Evolutionary conservation across 2,888 invertebrate genomes (phyloP), one percentile per base, ranked within the genome.

Genomic region (Fragum sueziense): DNA sequence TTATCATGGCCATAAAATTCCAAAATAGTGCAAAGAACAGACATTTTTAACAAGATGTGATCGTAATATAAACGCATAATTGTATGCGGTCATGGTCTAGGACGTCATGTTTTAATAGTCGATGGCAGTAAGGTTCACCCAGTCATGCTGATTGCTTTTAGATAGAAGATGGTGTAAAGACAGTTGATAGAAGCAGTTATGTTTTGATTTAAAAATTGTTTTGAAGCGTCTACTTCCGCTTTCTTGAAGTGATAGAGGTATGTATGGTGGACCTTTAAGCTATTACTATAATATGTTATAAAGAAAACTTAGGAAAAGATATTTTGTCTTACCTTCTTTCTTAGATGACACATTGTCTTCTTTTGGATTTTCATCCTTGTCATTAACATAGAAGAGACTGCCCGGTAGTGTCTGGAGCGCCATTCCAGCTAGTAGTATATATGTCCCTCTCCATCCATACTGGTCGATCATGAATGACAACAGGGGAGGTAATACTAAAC

Each of bases 371-470:
- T 41, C 41, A 17, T 41, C 17, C 17, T 17, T 9, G 17, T 41
- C 54, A n/a, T n/a, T 11, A 25, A 54, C 25, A 22, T 25, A 54
- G 9, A 54, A 22, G n/a, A 54, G 25, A 54, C 54, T 22, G 17
- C 22, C 17, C 1, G 54, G 54, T 54, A 54, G 25, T 25, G 22
- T 25, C 22, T 54, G 54, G 20, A 54, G 25, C 2, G 54, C 54
- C 2, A 54, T 11, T 22, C 54, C 54, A 2, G 54, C 17, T 25
- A 54, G 25, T 25, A 54, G 25, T 22, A 54, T 2, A 22, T 25
- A 54, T 1, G 54, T 54, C 11, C 54, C 54, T 54, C 54, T 54
- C 54, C 54, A 54, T 14, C 54, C 54, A 11, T 54, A 54, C 54
- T 54, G 22, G n/a, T n/a, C 2, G n/a, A 54, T 20, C 54, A 54